Conservation (phyloP, 2,797 vertebrate species). For the Myotis myotis region DNA sequence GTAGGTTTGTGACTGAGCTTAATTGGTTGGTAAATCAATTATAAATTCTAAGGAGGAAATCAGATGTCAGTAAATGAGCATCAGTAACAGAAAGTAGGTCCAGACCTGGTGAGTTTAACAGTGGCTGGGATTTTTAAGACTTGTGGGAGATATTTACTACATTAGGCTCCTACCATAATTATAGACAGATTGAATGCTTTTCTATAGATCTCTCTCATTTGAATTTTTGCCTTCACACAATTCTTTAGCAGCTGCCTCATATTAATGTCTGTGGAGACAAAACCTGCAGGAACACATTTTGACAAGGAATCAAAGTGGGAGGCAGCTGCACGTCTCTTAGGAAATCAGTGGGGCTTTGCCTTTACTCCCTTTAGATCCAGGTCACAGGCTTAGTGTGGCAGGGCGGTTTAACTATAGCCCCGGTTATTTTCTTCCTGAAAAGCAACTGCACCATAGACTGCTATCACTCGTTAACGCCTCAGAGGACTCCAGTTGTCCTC, state of each 20-base stretch:
- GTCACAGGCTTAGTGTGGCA: neutral
- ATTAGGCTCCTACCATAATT: neutral
- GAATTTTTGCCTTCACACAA: neutral
- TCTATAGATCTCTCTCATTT: constrained; percentile 47
- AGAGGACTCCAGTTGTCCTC: neutral
- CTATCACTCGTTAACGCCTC: neutral
- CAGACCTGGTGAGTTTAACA: constrained; percentile 13
- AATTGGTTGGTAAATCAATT: constrained; percentile 71
- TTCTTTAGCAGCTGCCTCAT: constrained; percentile 15
- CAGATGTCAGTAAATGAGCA: constrained; percentile 53
- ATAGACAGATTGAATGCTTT: constrained; percentile 66
- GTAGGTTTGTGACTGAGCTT: constrained; percentile 58
- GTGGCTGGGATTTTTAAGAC: constrained; percentile 61
- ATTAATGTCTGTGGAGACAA: constrained; percentile 23
- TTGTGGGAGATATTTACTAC: neutral
- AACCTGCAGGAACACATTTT: neutral
- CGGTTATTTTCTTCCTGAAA: neutral
- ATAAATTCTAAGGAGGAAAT: constrained; percentile 62
- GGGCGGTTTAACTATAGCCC: neutral
- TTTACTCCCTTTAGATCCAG: neutral
- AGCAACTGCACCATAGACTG: neutral
- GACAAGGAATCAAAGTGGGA: constrained; percentile 7
- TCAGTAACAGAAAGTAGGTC: constrained; percentile 48
- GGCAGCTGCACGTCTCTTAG: neutral
- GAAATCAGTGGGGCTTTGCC: neutral